Evolutionary conservation across 92 coral and sea anemone species (phyloP).

Genomic region (Porites divaricata): DNA sequence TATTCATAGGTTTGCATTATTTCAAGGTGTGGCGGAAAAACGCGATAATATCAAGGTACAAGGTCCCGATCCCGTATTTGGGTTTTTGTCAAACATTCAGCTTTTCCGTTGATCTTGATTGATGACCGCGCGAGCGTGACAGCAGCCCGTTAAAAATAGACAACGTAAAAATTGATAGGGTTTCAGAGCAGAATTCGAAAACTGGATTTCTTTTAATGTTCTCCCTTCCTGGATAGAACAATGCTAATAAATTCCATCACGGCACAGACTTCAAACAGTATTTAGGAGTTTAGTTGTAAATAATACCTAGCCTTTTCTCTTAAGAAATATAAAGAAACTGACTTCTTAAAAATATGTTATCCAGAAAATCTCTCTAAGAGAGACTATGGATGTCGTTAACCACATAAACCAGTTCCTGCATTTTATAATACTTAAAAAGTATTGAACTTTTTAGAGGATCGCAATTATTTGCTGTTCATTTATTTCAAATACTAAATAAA

Average conservation of each 20-base stretch:
- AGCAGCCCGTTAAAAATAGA: background rate
- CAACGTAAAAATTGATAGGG: background rate
- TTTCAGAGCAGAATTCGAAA: background rate
- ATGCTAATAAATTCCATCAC: conserved; percentile 19
- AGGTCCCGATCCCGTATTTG: conserved; percentile 15
- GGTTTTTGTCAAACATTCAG: conserved; percentile 7
- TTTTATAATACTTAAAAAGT: no score
- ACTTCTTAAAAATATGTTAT: no score
- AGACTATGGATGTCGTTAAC: background rate
- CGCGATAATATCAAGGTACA: background rate
- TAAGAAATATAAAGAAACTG: background rate
- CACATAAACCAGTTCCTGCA: no score
- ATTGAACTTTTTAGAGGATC: no score
- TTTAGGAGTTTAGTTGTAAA: background rate
- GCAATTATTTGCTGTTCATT: no score
- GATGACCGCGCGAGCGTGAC: background rate
- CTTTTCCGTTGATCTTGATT: background rate
- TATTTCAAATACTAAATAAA: no score
- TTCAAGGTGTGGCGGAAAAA: background rate
- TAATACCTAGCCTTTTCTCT: background rate
- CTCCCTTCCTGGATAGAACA: background rate
- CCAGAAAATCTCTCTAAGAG: background rate
- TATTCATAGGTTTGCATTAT: background rate
- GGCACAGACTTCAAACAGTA: background rate
- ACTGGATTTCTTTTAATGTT: conserved; percentile 1